Base-by-base conservation (phyloP, 1,140 invertebrate species). In the Drosophila orosa region DNA sequence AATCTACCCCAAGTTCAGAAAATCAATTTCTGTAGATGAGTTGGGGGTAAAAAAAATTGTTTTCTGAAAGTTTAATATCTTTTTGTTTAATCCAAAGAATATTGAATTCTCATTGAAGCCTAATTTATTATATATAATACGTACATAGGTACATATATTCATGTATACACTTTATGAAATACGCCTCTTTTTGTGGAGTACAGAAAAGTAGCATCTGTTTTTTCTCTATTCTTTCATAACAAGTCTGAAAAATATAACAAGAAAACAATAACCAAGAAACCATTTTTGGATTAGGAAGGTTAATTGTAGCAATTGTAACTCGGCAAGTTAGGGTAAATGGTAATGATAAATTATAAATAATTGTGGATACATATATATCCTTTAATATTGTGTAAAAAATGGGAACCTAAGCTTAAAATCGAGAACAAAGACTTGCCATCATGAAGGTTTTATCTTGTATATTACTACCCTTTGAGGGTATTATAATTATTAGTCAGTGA, bases 1-100 rank as follows among this genome's bases (percentile, higher is more conserved):
- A 47, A 27, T 24, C 17, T 13, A 47, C 56, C 24, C 44, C 44
- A 65, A 50, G 54, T 24, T 57, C 25, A 29, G 10, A 59, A 52
- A 31, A 29, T 12, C 6, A 55, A 55, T 33, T 19, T 25, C 6
- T 15, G 45, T 24, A 13, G 25, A 19, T n/a, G 24, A 5, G 9
- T n/a, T n/a, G 25, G 4, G 12, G 12, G 3, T 2, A 8, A 0
- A 5, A 15, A 59, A 39, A 17, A n/a, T n/a, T 22, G 3, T 39
- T 12, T 22, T 24, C 7, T 6, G 8, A 9, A 45, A 47, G 4
- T 1, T 47, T 47, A 29, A 48, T 7, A 47, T n/a, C 1, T 12
- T 29, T 17, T 29, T 17, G n/a, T n/a, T 31, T 1, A 50, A 19
- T 13, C 3, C 5, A 7, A 48, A 7, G 9, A 7, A 12, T 48